These are phyloP conservation scores for Lagenorhynchus albirostris DNA, from an alignment of 2,113 vertebrate genomes.

Conservation along the genomic window DNA sequence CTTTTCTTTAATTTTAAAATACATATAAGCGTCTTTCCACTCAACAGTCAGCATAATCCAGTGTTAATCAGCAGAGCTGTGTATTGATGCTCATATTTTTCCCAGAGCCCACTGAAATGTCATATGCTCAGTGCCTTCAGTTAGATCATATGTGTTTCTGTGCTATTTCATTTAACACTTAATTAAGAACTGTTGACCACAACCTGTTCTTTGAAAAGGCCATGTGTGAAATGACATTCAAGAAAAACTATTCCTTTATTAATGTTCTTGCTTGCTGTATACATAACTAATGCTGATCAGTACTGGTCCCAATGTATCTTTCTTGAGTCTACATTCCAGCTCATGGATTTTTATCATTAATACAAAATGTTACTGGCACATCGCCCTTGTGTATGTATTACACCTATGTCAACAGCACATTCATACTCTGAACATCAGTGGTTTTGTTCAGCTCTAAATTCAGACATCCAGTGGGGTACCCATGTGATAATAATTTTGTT, in stretches of 20 bases:
- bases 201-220: background rate
- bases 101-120: background rate
- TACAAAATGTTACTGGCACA: background rate
- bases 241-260: background rate
- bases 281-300: background rate
- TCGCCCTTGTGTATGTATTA: background rate
- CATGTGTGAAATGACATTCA: background rate
- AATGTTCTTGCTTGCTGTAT: background rate
- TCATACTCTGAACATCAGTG: background rate
- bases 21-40: background rate
- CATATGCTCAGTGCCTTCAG: background rate
- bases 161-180: background rate
- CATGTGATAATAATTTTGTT: background rate
- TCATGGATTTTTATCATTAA: background rate
- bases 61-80: background rate
- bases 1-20: slow-evolving; percentile 9
- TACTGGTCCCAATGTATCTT: background rate
- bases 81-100: background rate
- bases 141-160: background rate
- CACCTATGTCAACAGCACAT: background rate
- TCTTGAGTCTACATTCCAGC: background rate
- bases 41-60: background rate
- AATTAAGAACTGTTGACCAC: background rate
- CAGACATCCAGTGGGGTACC: background rate
- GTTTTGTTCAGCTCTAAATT: background rate